These are phyloP conservation scores for Perca schrenkii DNA, from an alignment of 2,113 vertebrate species.

Conservation along the genomic window DNA sequence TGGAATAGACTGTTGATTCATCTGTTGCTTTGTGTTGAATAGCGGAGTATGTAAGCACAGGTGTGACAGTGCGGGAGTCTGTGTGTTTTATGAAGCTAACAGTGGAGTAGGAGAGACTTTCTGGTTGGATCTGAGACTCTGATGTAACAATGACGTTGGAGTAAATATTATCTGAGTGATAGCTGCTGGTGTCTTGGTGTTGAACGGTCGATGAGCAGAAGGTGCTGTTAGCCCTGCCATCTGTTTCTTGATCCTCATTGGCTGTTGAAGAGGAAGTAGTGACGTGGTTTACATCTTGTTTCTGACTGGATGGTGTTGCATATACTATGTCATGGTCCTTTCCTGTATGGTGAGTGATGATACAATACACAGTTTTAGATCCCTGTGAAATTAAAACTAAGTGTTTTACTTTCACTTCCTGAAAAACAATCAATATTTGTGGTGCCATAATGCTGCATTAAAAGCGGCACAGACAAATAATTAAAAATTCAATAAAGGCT, in stretches of 20 bases:
- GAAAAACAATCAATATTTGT: neutral
- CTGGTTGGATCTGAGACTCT: conserved; percentile 6
- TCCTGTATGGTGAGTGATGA: conserved; percentile 32
- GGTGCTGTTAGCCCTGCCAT: neutral
- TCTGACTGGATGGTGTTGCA: neutral
- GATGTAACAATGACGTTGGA: neutral
- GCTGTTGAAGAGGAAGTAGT: neutral
- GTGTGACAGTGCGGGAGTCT: neutral
- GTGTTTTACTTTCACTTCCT: neutral
- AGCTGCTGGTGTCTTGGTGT: neutral
- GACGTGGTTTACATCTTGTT: neutral
- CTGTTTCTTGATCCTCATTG: neutral
- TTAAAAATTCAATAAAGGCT: neutral
- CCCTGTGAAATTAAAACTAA: neutral
- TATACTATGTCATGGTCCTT: neutral
- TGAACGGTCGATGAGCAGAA: neutral
- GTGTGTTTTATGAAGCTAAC: conserved; percentile 42
- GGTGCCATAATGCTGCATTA: neutral
- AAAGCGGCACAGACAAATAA: neutral
- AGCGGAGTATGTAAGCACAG: conserved; percentile 15
- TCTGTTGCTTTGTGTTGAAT: neutral
- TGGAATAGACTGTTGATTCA: neutral
- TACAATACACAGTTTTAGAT: neutral
- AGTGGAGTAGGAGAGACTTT: conserved; percentile 50
- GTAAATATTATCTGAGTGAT: neutral